Conservation (phyloP, 2,888 invertebrate species). For the Amphimallon solstitiale region DNA sequence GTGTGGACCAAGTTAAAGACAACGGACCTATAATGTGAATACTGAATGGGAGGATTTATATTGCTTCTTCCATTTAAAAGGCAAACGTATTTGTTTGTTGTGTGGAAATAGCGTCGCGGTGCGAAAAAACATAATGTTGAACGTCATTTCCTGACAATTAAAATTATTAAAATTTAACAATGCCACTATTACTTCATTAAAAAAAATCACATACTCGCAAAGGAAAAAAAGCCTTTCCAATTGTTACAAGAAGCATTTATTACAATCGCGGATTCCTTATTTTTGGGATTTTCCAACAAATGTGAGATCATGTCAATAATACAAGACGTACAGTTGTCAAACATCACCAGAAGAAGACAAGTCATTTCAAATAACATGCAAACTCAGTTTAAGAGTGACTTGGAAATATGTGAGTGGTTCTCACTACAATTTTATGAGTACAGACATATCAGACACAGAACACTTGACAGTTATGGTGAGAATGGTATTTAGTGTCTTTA, state of each 20-base stretch:
- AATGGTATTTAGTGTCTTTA: slow-evolving; percentile 44
- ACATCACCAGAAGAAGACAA: slow-evolving; percentile 1
- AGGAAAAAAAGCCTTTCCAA: slow-evolving; percentile 36
- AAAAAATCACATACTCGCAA: slow-evolving; percentile 36
- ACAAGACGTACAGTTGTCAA: slow-evolving; percentile 12
- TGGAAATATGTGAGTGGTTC: slow-evolving; percentile 25
- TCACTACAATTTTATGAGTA: slow-evolving; percentile 33
- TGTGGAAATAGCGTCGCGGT: slow-evolving; percentile 40
- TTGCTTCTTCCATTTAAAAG: slow-evolving; percentile 38
- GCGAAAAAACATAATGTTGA: slow-evolving; percentile 41
- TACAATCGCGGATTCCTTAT: slow-evolving; percentile 34
- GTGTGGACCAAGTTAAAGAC: slow-evolving; percentile 23
- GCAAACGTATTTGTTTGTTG: slow-evolving; percentile 42
- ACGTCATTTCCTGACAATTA: slow-evolving; percentile 39
- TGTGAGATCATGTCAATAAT: slow-evolving; percentile 40
- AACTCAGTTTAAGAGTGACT: slow-evolving; percentile 28
- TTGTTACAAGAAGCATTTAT: slow-evolving; percentile 40
- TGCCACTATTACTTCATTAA: slow-evolving; percentile 42
- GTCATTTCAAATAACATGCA: slow-evolving; percentile 12
- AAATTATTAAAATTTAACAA: slow-evolving; percentile 39
- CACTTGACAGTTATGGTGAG: slow-evolving; percentile 43
- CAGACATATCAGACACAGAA: slow-evolving; percentile 21
- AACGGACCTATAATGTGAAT: slow-evolving; percentile 40
- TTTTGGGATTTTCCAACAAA: slow-evolving; percentile 47
- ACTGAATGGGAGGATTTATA: slow-evolving; percentile 41